These are phyloP conservation scores for Atlantisia rogersi DNA, from an alignment of 2,113 vertebrate species.

Conservation along the genomic window DNA sequence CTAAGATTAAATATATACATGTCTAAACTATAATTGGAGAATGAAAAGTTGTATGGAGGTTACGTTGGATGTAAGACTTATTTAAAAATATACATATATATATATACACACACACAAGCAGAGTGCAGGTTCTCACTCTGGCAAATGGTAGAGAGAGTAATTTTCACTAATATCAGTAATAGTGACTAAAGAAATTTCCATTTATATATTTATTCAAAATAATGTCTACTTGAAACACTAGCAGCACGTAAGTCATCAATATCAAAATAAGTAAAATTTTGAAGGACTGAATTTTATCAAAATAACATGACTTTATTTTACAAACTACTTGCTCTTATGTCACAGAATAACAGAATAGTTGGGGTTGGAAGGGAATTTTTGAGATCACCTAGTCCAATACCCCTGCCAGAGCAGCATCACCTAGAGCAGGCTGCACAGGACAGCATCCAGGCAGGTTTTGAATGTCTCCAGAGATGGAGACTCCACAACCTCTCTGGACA, in stretches of 20 bases:
- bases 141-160: not conserved
- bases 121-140: not conserved
- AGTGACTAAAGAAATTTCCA: not conserved
- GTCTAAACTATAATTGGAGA: slow-evolving; percentile 55
- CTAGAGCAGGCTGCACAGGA: no score
- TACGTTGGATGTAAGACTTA: slow-evolving; percentile 35
- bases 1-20: slow-evolving; percentile 67
- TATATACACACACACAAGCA: not conserved
- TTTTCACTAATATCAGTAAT: not conserved
- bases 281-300: not conserved
- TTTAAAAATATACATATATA: not conserved
- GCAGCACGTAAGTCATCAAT: not conserved
- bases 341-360: no score
- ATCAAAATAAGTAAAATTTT: not conserved
- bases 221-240: not conserved
- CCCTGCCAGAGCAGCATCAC: no score
- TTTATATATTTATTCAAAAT: not conserved
- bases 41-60: slow-evolving; percentile 47
- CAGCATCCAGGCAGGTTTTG: no score
- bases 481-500: no score
- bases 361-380: no score
- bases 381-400: no score
- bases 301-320: not conserved
- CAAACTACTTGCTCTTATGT: not conserved
- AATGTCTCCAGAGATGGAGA: no score